Base-by-base conservation (phyloP, 2,113 vertebrate species). In the Pipa parva region DNA sequence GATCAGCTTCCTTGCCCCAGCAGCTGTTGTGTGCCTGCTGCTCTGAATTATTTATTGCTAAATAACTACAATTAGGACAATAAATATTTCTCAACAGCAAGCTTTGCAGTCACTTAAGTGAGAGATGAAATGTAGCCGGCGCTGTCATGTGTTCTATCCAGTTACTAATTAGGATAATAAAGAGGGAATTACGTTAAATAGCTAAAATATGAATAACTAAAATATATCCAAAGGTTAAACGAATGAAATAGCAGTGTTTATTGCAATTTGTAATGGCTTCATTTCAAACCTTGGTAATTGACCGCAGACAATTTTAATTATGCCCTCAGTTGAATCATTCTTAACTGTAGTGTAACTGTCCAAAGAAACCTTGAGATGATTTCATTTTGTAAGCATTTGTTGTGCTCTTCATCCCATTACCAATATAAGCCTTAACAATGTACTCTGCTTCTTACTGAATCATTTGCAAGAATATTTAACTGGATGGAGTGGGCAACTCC, bases 41-140 rank as follows among this genome's bases (percentile, higher is more conserved):
- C 42, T 46, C 56, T 59, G 57, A 69, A 69, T 69, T 60, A 69
- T 69, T 69, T 49, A 69, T 61, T 54, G 58, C 49, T 27, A 69
- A 69, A 61, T 69, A 20, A 45, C 17, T 60, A 21, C 52, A 29
- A 54, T 31, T 29, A 25, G 24, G 5, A 59, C 18, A 54, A 61
- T 61, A 61, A 61, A 52, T 27, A 68, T 60, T 39, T 59, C 45
- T 25, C 46, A 60, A n/a, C 29, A 49, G 59, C 22, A 51, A 27
- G 10, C 13, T 57, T 24, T n/a, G 36, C 22, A 59, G 24, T 45
- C 48, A 46, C 33, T 18, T 52, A 22, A 4, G 5, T 20, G 21
- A 22, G 12, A 12, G 27, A 4, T 17, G 63, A 22, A 55, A 20
- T 20, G 49, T 24, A 54, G 20, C 31, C n/a, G 29, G 22, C 37